Percentiles rank a stretch among this genome's conserved stretches.
Evolutionary conservation across 2,797 vertebrate species (phyloP).

Genomic region (Periophthalmus magnuspinnatus): DNA sequence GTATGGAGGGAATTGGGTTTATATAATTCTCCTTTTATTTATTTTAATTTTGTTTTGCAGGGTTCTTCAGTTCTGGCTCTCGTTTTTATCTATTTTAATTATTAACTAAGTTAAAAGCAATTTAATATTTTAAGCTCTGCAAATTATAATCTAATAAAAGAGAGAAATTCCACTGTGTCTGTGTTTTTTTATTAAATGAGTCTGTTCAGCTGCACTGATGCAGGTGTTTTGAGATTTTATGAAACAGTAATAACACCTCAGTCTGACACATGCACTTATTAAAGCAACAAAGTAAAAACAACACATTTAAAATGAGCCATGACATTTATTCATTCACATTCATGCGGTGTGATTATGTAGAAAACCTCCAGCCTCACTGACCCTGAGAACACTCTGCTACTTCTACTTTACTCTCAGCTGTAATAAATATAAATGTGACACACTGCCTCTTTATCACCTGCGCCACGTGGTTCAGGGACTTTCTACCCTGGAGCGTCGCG

Average conservation of each 20-base stretch:
- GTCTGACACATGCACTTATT: not conserved
- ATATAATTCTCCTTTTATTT: conserved; percentile 78
- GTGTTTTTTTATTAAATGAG: conserved; percentile 21
- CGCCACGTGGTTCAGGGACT: conserved; percentile 2
- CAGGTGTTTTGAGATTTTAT: not conserved
- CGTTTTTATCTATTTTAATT: conserved; percentile 86
- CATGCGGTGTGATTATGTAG: conserved; percentile 31
- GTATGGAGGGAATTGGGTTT: conserved; percentile 71
- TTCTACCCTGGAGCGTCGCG: conserved; percentile 34
- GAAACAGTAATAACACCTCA: not conserved
- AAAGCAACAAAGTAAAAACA: not conserved
- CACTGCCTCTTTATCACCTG: too few relatives aligned
- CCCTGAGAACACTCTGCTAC: conserved; percentile 36
- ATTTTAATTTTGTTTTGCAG: conserved; percentile 78
- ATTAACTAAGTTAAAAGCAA: conserved; percentile 87
- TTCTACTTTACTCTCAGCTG: not conserved
- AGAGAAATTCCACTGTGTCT: conserved; percentile 68
- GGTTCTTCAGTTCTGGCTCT: conserved; percentile 84
- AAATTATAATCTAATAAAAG: conserved; percentile 87
- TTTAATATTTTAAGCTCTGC: conserved; percentile 86
- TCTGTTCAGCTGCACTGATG: not conserved
- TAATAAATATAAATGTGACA: not conserved
- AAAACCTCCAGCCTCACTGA: conserved; percentile 9
- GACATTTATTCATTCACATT: conserved; percentile 29
- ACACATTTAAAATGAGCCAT: conserved; percentile 5